Conservation (phyloP, 2,797 vertebrate genomes). For the Labeo calbasu region DNA sequence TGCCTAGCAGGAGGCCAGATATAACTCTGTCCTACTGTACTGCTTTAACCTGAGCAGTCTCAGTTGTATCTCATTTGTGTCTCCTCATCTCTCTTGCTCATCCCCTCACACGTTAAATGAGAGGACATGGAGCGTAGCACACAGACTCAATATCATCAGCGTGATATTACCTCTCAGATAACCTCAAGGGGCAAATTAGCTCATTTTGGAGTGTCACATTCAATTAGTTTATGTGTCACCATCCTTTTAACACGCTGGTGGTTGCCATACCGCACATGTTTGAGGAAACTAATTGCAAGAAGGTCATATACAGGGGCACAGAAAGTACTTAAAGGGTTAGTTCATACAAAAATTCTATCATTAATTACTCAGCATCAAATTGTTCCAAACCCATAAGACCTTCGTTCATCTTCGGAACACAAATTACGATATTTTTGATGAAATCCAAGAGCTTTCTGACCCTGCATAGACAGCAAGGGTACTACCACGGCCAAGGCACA, state of each 20-base stretch:
- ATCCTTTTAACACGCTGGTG: slow-evolving; percentile 22
- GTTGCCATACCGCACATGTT: slow-evolving; percentile 29
- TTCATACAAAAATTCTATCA: no score
- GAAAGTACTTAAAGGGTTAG: neutral
- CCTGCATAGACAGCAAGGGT: no score
- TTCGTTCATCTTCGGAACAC: no score
- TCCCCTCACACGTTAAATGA: slow-evolving; percentile 8
- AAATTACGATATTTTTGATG: no score
- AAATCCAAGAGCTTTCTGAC: no score
- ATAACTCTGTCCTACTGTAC: slow-evolving; percentile 15
- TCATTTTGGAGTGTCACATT: slow-evolving; percentile 50
- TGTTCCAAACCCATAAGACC: no score
- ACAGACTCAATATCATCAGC: neutral
- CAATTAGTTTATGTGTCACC: slow-evolving; percentile 48
- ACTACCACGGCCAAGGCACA: no score
- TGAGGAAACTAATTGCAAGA: slow-evolving; percentile 34
- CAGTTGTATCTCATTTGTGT: slow-evolving; percentile 21
- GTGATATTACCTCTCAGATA: slow-evolving; percentile 16
- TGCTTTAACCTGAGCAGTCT: slow-evolving; percentile 10
- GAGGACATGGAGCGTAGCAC: slow-evolving; percentile 7
- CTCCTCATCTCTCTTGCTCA: neutral
- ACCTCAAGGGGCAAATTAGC: slow-evolving; percentile 30
- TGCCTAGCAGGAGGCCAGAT: slow-evolving; percentile 21
- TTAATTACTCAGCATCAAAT: no score
- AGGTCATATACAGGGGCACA: slow-evolving; percentile 22